Evolutionary conservation across 2,113 vertebrate genomes (phyloP), one percentile per base, ranked within the genome.

Genomic region (Parus major): DNA sequence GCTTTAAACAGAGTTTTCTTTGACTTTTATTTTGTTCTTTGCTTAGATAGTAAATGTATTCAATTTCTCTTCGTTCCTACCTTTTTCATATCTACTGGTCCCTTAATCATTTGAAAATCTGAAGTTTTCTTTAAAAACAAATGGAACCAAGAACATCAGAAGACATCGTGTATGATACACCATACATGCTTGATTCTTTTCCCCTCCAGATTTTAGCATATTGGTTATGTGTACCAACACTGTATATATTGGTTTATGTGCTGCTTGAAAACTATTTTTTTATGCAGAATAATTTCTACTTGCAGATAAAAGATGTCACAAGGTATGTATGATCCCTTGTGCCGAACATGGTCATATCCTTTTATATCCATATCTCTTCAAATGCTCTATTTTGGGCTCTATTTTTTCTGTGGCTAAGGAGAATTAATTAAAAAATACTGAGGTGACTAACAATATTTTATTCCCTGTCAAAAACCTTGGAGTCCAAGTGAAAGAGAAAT

Each of bases 391-490:
- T 91, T 82, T 39, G 27, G 28, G 39, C 91, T 86, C 14, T 35
- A 0, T 75, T 88, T 85, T 77, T 65, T 29, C 31, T 49, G 28
- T 93, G 68, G 41, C 46, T 70, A 33, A 71, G 50, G 60, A 86
- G 44, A 83, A 78, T 86, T 88, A 89, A 89, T 92, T 88, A 84
- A 72, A 95, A 94, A 92, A 55, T 82, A 39, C 35, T 79, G 20
- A 28, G n/a, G 15, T 81, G 56, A 11, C 33, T 85, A 70, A 35
- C 41, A 93, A 12, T 86, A 57, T 90, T 83, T 89, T 80, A 35
- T 13, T 89, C 14, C 39, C 79, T 52, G 14, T 94, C 72, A 64
- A 36, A 73, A 35, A 49, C 27, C 47, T 56, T 56, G 61, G 55
- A 86, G 50, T 56, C 65, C n/a, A 76, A 53, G 60, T 81, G 47